These are phyloP conservation scores for Tiliacea citrago DNA, from an alignment of 2,888 invertebrate genomes.

Conservation along the genomic window DNA sequence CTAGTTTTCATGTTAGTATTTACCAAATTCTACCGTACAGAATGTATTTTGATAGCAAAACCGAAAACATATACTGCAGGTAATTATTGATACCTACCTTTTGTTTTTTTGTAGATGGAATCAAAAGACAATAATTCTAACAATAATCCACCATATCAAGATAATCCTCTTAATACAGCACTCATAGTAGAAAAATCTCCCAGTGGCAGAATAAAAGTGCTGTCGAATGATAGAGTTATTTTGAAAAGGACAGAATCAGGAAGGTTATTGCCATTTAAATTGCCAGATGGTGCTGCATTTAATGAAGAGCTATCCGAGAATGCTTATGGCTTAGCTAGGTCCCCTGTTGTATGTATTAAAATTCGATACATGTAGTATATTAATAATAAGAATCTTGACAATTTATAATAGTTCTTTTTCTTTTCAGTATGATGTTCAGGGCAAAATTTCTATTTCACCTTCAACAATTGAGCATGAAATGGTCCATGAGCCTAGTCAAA, in stretches of 20 bases:
- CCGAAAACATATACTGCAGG: background rate
- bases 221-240: conserved; percentile 25
- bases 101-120: conserved; percentile 13
- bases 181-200: conserved; percentile 15
- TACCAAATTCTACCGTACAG: no score
- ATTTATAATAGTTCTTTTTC: conserved; percentile 6
- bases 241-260: conserved; percentile 14
- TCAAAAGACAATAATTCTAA: background rate
- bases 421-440: conserved; percentile 6
- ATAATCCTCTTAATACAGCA: conserved; percentile 5
- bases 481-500: background rate
- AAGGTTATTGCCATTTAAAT: conserved; percentile 25
- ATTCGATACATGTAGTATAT: conserved; percentile 8
- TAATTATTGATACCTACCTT: background rate
- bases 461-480: conserved; percentile 15
- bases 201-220: conserved; percentile 13
- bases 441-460: conserved; percentile 3
- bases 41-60: conserved; percentile 7
- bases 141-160: background rate
- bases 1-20: no score
- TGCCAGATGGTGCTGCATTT: conserved; percentile 14
- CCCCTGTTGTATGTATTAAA: conserved; percentile 19
- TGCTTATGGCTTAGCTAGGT: conserved; percentile 5
- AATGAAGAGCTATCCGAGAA: conserved; percentile 2
- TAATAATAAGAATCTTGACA: conserved; percentile 15